A percentile compares a stretch with the other conserved stretches of the same genome.
Conservation (phyloP, 2,113 vertebrate species). For the Enhydra lutris region DNA sequence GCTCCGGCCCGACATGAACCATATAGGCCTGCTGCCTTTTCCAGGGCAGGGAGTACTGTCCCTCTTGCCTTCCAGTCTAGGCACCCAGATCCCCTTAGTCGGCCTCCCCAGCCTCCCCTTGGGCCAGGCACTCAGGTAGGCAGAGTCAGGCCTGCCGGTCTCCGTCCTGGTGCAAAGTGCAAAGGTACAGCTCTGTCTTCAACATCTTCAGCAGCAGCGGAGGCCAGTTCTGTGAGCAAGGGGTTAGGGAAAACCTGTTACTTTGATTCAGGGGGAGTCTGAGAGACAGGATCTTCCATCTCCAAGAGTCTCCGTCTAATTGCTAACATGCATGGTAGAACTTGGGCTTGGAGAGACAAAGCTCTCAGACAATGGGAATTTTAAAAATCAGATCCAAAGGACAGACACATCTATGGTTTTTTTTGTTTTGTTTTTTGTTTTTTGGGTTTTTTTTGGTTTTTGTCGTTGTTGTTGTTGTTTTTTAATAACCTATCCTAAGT, state of each 20-base stretch:
- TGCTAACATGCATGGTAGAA: not conserved
- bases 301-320: not conserved
- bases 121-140: not conserved
- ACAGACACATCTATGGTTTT: not conserved
- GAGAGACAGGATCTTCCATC: not conserved
- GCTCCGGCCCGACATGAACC: not conserved
- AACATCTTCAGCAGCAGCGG: not conserved
- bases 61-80: not conserved
- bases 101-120: not conserved
- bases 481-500: not conserved
- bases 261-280: not conserved
- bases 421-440: not conserved
- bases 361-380: not conserved
- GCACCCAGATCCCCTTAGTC: not conserved
- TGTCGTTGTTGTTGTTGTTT: not conserved
- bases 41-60: not conserved
- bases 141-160: not conserved
- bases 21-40: not conserved
- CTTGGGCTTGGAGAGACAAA: not conserved
- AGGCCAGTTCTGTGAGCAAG: no score
- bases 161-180: not conserved
- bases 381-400: constrained; percentile 3
- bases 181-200: not conserved
- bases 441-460: no score
- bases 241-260: not conserved